These are phyloP conservation scores for Trichonephila clavipes DNA, from an alignment of 1,140 invertebrate genomes.

Conservation along the genomic window DNA sequence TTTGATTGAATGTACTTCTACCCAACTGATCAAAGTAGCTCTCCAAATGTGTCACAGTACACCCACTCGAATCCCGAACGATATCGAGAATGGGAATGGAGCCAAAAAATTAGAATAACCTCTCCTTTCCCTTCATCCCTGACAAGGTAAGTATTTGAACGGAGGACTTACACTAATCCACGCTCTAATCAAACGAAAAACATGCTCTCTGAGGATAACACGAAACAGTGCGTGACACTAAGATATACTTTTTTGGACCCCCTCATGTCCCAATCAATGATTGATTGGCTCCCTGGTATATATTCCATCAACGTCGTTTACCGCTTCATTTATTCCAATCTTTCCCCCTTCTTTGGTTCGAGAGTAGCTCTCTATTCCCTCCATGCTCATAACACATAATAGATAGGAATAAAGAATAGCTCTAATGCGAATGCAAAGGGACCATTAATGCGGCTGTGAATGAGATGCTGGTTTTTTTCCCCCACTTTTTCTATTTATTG, in stretches of 20 bases:
- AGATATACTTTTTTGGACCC: background rate
- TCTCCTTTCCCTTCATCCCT: background rate
- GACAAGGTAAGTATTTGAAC: background rate
- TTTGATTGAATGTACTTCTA: no score
- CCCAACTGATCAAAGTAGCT: no score
- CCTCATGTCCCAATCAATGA: slow-evolving; percentile 51
- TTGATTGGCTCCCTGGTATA: slow-evolving; percentile 33
- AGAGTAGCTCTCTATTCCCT: background rate
- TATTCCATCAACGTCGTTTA: slow-evolving; percentile 57
- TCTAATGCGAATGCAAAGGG: slow-evolving; percentile 6
- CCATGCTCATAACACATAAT: slow-evolving; percentile 40
- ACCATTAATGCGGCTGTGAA: slow-evolving; percentile 45
- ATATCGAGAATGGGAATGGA: background rate
- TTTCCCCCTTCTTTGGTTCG: background rate
- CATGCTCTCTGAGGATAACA: slow-evolving; percentile 10
- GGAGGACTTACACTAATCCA: background rate
- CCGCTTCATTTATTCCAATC: slow-evolving; percentile 13
- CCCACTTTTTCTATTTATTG: background rate
- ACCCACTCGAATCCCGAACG: background rate
- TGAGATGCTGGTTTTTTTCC: background rate
- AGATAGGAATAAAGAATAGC: slow-evolving; percentile 20
- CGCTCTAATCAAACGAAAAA: slow-evolving; percentile 25
- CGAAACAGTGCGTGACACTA: slow-evolving; percentile 56
- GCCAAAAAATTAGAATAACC: background rate
- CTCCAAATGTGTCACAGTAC: background rate